Base-by-base conservation (phyloP, 64 coral and sea anemone genomes). In the Pocillopora damicornis region DNA sequence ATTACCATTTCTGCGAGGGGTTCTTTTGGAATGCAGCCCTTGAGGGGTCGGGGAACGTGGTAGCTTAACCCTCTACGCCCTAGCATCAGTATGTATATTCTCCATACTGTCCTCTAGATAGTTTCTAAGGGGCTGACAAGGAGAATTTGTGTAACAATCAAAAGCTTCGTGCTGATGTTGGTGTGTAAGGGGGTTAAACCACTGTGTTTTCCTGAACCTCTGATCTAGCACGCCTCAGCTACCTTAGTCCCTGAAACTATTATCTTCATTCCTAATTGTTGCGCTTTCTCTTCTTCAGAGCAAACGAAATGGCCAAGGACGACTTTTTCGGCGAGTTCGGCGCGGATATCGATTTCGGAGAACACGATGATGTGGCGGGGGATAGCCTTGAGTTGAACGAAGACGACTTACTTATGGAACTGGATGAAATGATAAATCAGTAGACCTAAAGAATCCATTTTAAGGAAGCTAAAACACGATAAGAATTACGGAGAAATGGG, bases 381-480 rank as follows among this genome's bases (percentile, higher is more conserved):
- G 68, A 26, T 8, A 30, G 76, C 15, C 73, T 61, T 5, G 80
- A 66, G 26, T 11, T 86, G 9, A 92, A 92, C 64, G 90, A 92
- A 42, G 90, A 92, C 67, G 90, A 92, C 38, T 61, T 92, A 35
- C 63, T 92, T 0, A 84, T 92, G 75, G 83, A 87, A 58, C 74
- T 92, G 3, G 90, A 92, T 20, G 90, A 92, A 63, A 92, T 92
- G 83, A 92, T 92, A 17, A 87, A 88, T 69, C 59, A 88, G 23
- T 88, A 88, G 59, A 42, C 5, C 23, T 7, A n/a, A 9, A 11
- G 11, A 30, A 71, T 25, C 7, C 5, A 30, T 25, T 11, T n/a
- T 1, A 71, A 71, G 11, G 9, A 67, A 16, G 17, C 16, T 20
- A 18, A 67, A 67, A 67, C 22, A 18, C 8, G 22, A 7, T 6